phyloP scores from a whole-genome alignment of 2,113 vertebrate genomes.

The Nicator chloris region DNA sequence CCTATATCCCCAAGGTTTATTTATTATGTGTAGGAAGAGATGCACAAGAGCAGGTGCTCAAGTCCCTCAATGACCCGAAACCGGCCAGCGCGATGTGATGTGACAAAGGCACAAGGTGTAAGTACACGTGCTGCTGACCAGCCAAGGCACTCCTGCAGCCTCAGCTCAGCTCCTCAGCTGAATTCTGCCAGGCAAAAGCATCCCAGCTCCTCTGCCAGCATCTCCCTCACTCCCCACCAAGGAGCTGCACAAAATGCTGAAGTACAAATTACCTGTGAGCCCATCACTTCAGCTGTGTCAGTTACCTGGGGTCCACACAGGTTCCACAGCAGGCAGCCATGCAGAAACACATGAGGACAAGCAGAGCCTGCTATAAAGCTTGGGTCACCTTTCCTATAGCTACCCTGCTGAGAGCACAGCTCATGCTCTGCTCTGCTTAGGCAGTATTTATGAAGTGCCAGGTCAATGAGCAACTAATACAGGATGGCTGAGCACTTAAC shows the following conservation, averaged over 20 bases:
- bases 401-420: neutral
- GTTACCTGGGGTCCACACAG: neutral
- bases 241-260: neutral
- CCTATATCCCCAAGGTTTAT: neutral
- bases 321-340: neutral
- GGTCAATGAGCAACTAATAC: neutral
- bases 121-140: neutral
- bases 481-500: neutral
- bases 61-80: neutral
- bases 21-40: neutral
- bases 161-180: neutral
- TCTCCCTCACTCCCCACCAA: neutral
- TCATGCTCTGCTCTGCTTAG: neutral
- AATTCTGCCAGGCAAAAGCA: neutral
- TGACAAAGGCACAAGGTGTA: neutral
- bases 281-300: accelerated
- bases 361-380: neutral
- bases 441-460: neutral
- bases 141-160: neutral
- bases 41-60: neutral
- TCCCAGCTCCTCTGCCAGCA: neutral
- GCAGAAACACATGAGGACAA: neutral
- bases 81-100: neutral
- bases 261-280: neutral
- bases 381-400: neutral